These are phyloP conservation scores for Liparis tanakae DNA, from an alignment of 2,797 vertebrate species.

Conservation along the genomic window DNA sequence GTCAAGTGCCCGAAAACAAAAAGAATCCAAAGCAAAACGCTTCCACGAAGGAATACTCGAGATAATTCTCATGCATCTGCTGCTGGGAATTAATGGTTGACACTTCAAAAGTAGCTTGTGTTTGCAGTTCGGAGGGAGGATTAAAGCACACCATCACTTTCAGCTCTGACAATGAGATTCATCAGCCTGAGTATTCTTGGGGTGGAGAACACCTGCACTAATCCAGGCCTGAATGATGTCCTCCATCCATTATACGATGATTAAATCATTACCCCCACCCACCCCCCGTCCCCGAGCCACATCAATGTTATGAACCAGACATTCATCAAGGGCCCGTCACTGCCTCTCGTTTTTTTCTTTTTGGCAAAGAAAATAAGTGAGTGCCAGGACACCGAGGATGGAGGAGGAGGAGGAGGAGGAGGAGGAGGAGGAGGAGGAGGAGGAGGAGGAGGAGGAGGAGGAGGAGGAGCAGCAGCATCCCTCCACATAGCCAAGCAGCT, in stretches of 20 bases:
- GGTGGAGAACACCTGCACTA: constrained; percentile 72
- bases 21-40: constrained; percentile 18
- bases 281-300: constrained; percentile 42
- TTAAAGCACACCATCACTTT: constrained; percentile 61
- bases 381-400: constrained; percentile 12
- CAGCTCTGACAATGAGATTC: constrained; percentile 67
- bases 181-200: constrained; percentile 65
- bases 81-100: constrained; percentile 51
- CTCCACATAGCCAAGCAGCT: constrained; percentile 25
- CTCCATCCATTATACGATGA: constrained; percentile 71
- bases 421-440: too few relatives aligned
- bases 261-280: constrained; percentile 66
- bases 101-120: constrained; percentile 56
- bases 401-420: not conserved
- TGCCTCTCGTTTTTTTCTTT: constrained; percentile 16
- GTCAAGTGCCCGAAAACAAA: constrained; percentile 1
- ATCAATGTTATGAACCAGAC: constrained; percentile 58
- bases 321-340: constrained; percentile 61
- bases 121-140: constrained; percentile 60
- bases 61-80: constrained; percentile 52
- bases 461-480: constrained; percentile 16
- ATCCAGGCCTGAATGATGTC: constrained; percentile 69
- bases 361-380: constrained; percentile 34
- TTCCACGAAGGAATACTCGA: constrained; percentile 38
- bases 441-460: too few relatives aligned